Evolutionary conservation across 1,140 invertebrate genomes (phyloP), one percentile per base, ranked within the genome.

Genomic region (Drosophila micromelanica): DNA sequence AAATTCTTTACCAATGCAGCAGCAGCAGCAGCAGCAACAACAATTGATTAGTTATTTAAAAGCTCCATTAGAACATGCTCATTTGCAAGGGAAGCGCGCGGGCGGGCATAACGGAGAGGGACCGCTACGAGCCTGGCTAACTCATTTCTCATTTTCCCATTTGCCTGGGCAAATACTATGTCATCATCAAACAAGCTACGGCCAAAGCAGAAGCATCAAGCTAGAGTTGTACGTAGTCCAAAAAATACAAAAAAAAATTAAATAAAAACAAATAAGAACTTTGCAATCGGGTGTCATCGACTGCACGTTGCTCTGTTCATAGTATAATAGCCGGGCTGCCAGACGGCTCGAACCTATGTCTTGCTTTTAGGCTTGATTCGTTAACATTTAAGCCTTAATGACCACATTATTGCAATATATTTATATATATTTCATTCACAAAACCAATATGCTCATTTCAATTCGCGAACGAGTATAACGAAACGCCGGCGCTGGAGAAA

Each of bases 31-130:
- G 48, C 46, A 59, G 37, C 73, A 64, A 64, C 73, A 60, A 52
- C 75, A 76, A 71, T 61, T 76, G 73, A 77, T 77, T 76, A 77
- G 73, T 77, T 76, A 76, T 76, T 77, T 76, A 77, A 77, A 76
- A 77, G 73, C 55, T 73, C 69, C 70, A 76, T 76, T 76, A 71
- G 73, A 76, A 76, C 75, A 60, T 54, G 60, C 51, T 59, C 54
- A 65, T 54, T 71, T 42, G 40, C 35, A 64, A 46, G 40, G 13
- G 30, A 9, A 9, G 37, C 30, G 40, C 9, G 61, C 35, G 27
- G 13, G 20, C 27, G 27, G 27, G 27, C 5, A 6, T 27, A 5
- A 27, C 17, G 32, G 43, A 17, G 45, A 37, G 15, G 42, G 20
- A 17, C 35, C 54, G 54, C 46, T 42, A 38, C 56, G 38, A 12